Percentiles rank a stretch among this genome's conserved stretches.
phyloP scores from a whole-genome alignment of 2,888 invertebrate genomes.

The Phengaris arion region DNA sequence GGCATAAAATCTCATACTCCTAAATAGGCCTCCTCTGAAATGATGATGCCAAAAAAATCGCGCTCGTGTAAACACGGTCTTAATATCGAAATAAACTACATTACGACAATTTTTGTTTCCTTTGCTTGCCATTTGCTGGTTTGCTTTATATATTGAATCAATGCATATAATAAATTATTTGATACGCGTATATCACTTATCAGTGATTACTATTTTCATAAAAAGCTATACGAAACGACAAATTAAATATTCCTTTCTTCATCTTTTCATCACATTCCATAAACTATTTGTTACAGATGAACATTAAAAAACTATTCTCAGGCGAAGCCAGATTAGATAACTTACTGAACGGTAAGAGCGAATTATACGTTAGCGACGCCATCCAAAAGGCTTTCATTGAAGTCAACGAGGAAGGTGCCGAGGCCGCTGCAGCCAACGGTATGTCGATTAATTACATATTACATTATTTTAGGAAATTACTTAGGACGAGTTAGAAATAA shows the following conservation, averaged over 20 bases:
- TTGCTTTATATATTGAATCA: background rate
- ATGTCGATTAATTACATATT: constrained; percentile 48
- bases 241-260: no score
- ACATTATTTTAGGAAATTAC: background rate
- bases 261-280: background rate
- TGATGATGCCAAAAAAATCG: no score
- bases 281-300: constrained; percentile 35
- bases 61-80: background rate
- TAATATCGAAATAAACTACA: background rate
- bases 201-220: no score
- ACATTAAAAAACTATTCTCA: constrained; percentile 50
- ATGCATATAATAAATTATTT: background rate
- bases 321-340: constrained; percentile 80
- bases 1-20: no score
- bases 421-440: constrained; percentile 91
- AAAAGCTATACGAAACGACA: no score
- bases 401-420: constrained; percentile 92
- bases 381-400: constrained; percentile 91
- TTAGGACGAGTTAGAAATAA: background rate
- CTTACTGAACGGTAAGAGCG: constrained; percentile 68
- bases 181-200: no score
- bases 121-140: background rate
- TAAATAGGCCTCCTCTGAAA: no score
- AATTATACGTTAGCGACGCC: constrained; percentile 81
- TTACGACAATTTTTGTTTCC: background rate